Conservation (phyloP, 1,140 invertebrate species). For the Drosophila ercepeae region DNA sequence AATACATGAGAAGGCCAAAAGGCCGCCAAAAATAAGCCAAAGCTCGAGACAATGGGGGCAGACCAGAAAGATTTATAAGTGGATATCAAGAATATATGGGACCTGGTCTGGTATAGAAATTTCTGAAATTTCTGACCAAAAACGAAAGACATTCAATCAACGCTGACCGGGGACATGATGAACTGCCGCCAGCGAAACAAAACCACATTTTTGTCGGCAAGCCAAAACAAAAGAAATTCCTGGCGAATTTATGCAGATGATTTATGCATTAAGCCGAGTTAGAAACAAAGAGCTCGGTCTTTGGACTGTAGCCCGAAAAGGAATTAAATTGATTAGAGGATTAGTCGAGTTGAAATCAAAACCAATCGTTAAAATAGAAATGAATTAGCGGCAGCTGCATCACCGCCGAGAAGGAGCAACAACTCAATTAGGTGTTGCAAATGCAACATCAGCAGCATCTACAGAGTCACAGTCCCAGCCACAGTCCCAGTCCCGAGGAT, state of each 20-base stretch:
- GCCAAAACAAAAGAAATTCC: conserved; percentile 72
- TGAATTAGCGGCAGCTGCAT: conserved; percentile 28
- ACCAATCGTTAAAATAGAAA: conserved; percentile 35
- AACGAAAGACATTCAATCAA: conserved; percentile 68
- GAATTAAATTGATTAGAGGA: conserved; percentile 12
- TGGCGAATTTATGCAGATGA: conserved; percentile 78
- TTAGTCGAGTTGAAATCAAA: neutral
- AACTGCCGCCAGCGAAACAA: conserved; percentile 62
- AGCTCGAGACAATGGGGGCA: conserved; percentile 51
- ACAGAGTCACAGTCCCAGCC: neutral
- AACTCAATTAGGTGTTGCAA: conserved; percentile 68
- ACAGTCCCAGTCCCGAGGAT: conserved; percentile 15
- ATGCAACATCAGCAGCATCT: conserved; percentile 1
- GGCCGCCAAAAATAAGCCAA: neutral
- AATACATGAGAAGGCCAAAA: neutral
- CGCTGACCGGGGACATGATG: conserved; percentile 54
- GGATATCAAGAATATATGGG: conserved; percentile 29
- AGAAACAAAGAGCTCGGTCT: conserved; percentile 34
- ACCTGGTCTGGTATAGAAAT: conserved; percentile 45
- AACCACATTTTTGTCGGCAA: conserved; percentile 17
- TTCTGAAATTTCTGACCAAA: conserved; percentile 53
- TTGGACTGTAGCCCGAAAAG: neutral
- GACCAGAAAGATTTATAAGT: conserved; percentile 55
- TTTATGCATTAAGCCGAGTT: conserved; percentile 60
- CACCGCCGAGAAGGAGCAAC: conserved; percentile 26